Conservation (phyloP, 2,113 vertebrate species). For the Gadus chalcogrammus region DNA sequence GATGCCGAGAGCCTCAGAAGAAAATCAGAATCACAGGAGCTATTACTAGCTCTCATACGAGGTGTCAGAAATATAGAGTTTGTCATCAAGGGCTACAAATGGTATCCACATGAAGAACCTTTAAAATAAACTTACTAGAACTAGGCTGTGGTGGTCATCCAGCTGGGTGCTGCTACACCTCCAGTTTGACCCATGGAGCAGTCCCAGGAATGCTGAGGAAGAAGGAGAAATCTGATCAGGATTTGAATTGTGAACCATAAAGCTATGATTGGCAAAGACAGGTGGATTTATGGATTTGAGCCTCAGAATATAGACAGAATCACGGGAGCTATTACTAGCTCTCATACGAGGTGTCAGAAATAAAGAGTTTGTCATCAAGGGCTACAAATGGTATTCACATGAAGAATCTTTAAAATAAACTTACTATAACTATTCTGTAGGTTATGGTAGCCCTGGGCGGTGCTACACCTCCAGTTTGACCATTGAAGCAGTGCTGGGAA, state of each 20-base stretch:
- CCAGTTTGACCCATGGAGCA: too few relatives aligned
- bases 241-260: too few relatives aligned
- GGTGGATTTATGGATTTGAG: not conserved
- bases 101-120: not conserved
- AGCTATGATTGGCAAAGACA: too few relatives aligned
- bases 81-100: constrained; percentile 13
- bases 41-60: constrained; percentile 9
- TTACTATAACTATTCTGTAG: constrained; percentile 16
- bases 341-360: constrained; percentile 24
- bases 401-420: not conserved
- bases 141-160: too few relatives aligned
- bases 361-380: constrained; percentile 10
- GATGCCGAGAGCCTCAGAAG: not conserved
- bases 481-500: too few relatives aligned
- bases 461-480: too few relatives aligned
- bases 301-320: not conserved
- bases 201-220: too few relatives aligned
- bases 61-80: constrained; percentile 14
- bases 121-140: constrained; percentile 26
- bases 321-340: not conserved
- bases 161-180: too few relatives aligned
- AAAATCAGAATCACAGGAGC: not conserved
- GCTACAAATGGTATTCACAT: constrained; percentile 1
- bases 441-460: too few relatives aligned
- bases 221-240: too few relatives aligned